These are phyloP conservation scores for Didymodactylos carnosus DNA, from an alignment of 2,888 invertebrate species.

Conservation along the genomic window DNA sequence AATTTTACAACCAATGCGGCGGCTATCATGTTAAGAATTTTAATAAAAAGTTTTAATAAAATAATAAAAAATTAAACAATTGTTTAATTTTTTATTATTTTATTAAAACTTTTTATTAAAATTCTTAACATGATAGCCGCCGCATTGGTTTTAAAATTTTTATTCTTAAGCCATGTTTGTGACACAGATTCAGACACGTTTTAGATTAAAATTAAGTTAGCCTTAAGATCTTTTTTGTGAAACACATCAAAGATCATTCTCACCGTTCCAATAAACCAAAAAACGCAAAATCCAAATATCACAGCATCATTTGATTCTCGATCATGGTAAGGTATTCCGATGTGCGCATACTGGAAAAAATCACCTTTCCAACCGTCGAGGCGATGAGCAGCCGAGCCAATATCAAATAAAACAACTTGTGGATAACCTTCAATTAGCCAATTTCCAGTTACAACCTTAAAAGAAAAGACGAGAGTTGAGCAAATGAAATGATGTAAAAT, in stretches of 20 bases:
- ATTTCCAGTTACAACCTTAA: conserved; percentile 69
- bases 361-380: conserved; percentile 81
- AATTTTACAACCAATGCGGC: no score
- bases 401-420: conserved; percentile 85
- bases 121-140: no score
- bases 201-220: background rate
- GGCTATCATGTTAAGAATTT: no score
- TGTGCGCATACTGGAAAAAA: conserved; percentile 56
- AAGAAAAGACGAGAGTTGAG: background rate
- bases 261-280: conserved; percentile 72
- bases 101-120: no score
- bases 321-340: conserved; percentile 70
- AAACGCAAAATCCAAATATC: conserved; percentile 80
- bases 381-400: conserved; percentile 85
- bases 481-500: background rate
- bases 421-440: conserved; percentile 99
- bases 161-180: no score
- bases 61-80: no score
- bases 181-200: background rate
- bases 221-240: background rate
- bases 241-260: conserved; percentile 2
- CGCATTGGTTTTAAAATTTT: no score
- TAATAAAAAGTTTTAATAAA: no score
- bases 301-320: conserved; percentile 87
- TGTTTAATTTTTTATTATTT: no score